Evolutionary conservation across 1,140 invertebrate genomes (phyloP), one percentile per base, ranked within the genome.

Genomic region (Gryllus bimaculatus): DNA sequence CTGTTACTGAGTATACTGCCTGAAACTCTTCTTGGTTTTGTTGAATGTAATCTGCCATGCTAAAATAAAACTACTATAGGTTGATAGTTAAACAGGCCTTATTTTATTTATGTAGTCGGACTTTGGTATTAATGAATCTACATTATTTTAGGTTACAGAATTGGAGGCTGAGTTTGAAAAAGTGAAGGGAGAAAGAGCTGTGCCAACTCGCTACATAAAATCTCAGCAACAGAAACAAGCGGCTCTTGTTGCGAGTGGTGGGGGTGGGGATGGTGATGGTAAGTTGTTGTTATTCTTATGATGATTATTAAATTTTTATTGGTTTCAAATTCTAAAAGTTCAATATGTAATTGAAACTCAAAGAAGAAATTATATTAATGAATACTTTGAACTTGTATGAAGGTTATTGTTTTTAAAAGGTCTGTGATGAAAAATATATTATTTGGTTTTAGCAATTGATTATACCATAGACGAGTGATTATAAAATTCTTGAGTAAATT

Each of bases 81-180:
- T n/a, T n/a, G n/a, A 39, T 39, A 39, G 26, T 39, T 39, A 2
- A 39, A 39, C 26, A 39, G 26, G 5, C 26, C 1, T 39, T 39
- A 39, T 39, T 39, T 39, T 39, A 39, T 39, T 39, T 39, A 39
- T 39, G 26, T 39, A 5, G 26, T 39, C 1, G 1, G 26, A 39
- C 26, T 39, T 39, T 39, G 26, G 26, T 39, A 66, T 66, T 10
- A 66, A 66, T 66, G 54, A 66, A 66, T 66, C 18, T 47, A 15
- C 0, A 5, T 76, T 20, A 73, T 74, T 76, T 75, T 81, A 97
- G 84, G 86, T 98, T 21, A 90, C 93, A 78, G 97, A 98, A 86
- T 84, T 99, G 10, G 93, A 98, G 83, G 89, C 91, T 18, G 95
- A 98, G 84, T 98, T 99, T 88, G 90, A 91, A 80, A 94, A 95